Evolutionary conservation across 2,888 invertebrate genomes (phyloP), one percentile per base, ranked within the genome.

Genomic region (Clivina fossor): DNA sequence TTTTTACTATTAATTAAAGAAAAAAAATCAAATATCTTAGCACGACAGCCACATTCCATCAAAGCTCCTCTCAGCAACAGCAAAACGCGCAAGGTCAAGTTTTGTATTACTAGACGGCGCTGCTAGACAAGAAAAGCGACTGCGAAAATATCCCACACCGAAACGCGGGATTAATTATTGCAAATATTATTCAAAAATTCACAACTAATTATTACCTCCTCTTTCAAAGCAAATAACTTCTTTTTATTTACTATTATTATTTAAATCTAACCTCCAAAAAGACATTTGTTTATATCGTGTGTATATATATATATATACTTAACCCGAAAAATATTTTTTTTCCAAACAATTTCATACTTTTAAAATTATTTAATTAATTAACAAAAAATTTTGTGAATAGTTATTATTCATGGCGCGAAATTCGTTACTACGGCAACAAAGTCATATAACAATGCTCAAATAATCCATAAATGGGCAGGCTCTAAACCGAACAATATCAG

Each of bases 51-150:
- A 51, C 40, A 51, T 51, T 44, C 24, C 33, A 38, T 49, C 11
- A 35, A 44, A 53, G 37, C 53, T 53, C 44, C 19, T 38, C 53
- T 37, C 53, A 44, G 44, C 53, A 53, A 53, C 53, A 53, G 48
- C 3, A 35, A n/a, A n/a, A 49, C 24, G 44, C 53, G 53, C 53
- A 53, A 53, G 53, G 53, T 53, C 53, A 53, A 43, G 35, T 18
- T 53, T 43, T 33, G 35, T 53, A 32, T 35, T 44, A 9, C 26
- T 44, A 28, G 44, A 43, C 33, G 44, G 53, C 53, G 53, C 47
- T 41, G 9, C 26, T 7, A 24, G 4, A 9, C 26, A 9, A 7
- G 26, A 7, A 7, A 24, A 24, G n/a, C n/a, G n/a, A n/a, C 26
- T 24, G 26, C 4, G 9, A 24, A 24, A 24, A 7, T 24, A 24